Percentiles rank a stretch among this genome's conserved stretches.
phyloP scores from a whole-genome alignment of 2,888 invertebrate species.

The Adineta ricciae region DNA sequence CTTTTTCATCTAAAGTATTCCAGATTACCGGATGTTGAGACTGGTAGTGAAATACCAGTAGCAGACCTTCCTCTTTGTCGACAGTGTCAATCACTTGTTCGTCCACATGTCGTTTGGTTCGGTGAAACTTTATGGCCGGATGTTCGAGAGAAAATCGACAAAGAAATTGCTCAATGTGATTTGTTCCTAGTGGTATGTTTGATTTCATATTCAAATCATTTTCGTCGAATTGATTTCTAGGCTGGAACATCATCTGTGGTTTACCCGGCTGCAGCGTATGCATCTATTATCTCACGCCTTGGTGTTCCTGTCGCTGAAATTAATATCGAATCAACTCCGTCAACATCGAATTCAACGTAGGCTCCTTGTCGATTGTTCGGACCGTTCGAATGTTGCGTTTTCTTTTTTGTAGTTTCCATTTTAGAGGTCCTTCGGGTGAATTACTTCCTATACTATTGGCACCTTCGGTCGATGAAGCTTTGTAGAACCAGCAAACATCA shows the following conservation, averaged over 20 bases:
- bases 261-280: slow-evolving; percentile 77
- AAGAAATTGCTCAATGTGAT: slow-evolving; percentile 63
- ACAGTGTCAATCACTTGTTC: slow-evolving; percentile 52
- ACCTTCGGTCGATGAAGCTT: not conserved
- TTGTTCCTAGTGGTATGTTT: slow-evolving; percentile 60
- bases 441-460: not conserved
- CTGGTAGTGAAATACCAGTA: slow-evolving; percentile 51
- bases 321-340: slow-evolving; percentile 55
- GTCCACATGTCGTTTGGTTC: slow-evolving; percentile 80
- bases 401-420: not conserved
- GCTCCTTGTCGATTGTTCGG: slow-evolving; percentile 12
- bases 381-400: not conserved
- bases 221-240: slow-evolving; percentile 36
- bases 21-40: not conserved
- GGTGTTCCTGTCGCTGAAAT: slow-evolving; percentile 69
- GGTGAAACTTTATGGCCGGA: slow-evolving; percentile 64
- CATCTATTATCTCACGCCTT: slow-evolving; percentile 62
- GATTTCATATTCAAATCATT: slow-evolving; percentile 7
- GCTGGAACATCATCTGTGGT: slow-evolving; percentile 75
- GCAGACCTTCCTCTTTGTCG: slow-evolving; percentile 53
- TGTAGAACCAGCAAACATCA: too few species aligned
- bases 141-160: slow-evolving; percentile 58
- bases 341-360: not conserved
- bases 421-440: not conserved
- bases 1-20: too few species aligned